These are phyloP conservation scores for Gari tellinella DNA, from an alignment of 2,888 invertebrate species.

Conservation along the genomic window DNA sequence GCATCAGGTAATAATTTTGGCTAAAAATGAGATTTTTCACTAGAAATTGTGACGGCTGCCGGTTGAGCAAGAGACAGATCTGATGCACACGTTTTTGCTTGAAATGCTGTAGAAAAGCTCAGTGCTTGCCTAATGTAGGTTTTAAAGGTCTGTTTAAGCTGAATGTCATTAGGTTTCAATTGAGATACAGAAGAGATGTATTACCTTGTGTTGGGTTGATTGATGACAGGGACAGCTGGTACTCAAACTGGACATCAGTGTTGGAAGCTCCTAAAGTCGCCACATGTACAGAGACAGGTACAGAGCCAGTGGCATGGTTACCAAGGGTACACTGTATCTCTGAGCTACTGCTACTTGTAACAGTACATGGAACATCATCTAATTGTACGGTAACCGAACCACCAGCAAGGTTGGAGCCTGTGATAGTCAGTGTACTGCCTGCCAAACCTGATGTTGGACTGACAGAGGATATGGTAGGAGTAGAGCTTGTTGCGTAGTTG, in stretches of 20 bases:
- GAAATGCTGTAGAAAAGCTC: no score
- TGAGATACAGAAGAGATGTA: no score
- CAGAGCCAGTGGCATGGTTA: slow-evolving; percentile 54
- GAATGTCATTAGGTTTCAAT: no score
- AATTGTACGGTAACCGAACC: slow-evolving; percentile 31
- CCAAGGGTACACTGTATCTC: slow-evolving; percentile 60
- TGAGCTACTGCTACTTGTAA: slow-evolving; percentile 41
- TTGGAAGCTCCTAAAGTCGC: slow-evolving; percentile 57
- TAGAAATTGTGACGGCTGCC: no score
- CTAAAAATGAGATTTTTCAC: no score
- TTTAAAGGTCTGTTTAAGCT: no score
- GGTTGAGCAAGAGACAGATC: no score
- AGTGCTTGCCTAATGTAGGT: no score
- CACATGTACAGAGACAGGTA: slow-evolving; percentile 54
- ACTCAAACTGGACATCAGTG: slow-evolving; percentile 57
- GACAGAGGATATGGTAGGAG: slow-evolving; percentile 61
- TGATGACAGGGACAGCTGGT: slow-evolving; percentile 44
- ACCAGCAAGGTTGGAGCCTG: slow-evolving; percentile 60
- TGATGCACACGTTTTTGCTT: no score
- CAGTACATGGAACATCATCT: slow-evolving; percentile 55
- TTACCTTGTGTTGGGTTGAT: slow-evolving; percentile 63
- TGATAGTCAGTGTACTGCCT: slow-evolving; percentile 60
- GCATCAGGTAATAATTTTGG: no score
- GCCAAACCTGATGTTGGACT: slow-evolving; percentile 59
- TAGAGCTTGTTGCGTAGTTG: slow-evolving; percentile 44